These are phyloP conservation scores for Tichodroma muraria DNA, from an alignment of 2,113 vertebrate genomes.

Conservation along the genomic window DNA sequence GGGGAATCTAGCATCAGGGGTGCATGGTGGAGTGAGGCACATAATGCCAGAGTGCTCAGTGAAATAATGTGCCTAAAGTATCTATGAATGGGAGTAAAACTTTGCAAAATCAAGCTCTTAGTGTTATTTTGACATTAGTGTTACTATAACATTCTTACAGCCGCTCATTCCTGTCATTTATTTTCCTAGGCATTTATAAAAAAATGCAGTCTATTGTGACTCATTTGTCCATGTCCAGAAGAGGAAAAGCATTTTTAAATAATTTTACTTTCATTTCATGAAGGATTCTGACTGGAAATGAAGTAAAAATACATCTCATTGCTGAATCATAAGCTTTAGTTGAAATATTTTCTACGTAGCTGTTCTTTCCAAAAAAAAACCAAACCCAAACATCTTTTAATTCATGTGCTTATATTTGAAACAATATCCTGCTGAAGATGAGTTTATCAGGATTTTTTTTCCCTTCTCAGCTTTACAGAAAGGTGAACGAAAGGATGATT, in stretches of 20 bases:
- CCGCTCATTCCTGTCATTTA: not conserved
- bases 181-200: not conserved
- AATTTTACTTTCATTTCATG: not conserved
- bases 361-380: not conserved
- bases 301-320: not conserved
- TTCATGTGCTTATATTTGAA: not conserved
- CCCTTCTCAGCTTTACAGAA: conserved; percentile 16
- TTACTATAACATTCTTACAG: not conserved
- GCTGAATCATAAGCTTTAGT: not conserved
- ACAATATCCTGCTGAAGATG: not conserved
- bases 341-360: not conserved
- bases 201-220: not conserved
- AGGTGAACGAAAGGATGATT: conserved; percentile 72
- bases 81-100: not conserved
- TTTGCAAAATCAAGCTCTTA: not conserved
- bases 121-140: not conserved
- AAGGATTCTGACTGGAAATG: not conserved
- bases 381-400: not conserved
- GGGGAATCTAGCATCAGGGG: not conserved
- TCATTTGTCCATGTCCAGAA: not conserved
- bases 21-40: not conserved
- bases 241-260: not conserved
- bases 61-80: not conserved
- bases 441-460: not conserved
- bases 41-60: not conserved